phyloP scores from a whole-genome alignment of 2,113 vertebrate species.

The Alectura lathami region DNA sequence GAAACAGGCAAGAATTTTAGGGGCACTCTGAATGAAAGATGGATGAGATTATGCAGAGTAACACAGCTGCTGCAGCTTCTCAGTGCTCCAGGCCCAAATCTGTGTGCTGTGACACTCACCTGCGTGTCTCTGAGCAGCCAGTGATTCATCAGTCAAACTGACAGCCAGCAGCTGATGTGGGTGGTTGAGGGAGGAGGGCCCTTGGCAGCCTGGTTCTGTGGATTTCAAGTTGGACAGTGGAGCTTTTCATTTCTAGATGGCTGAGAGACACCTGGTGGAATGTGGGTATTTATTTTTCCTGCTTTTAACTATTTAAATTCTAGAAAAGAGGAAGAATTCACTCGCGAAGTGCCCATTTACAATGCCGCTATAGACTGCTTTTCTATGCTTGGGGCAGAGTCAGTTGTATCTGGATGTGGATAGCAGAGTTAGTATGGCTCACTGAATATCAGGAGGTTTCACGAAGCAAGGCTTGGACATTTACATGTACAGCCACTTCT shows the following conservation, averaged over 20 bases:
- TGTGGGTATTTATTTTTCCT: background rate
- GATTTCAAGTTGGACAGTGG: background rate
- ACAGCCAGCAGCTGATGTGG: background rate
- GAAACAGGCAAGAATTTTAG: background rate
- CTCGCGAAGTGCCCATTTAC: background rate
- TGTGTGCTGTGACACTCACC: background rate
- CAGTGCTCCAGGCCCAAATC: background rate
- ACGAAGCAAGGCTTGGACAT: background rate
- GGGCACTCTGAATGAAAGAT: background rate
- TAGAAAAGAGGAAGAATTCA: background rate
- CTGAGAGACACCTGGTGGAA: slow-evolving; percentile 42
- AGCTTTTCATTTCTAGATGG: slow-evolving; percentile 9
- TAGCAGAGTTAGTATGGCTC: accelerated
- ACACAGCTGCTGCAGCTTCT: background rate
- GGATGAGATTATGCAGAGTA: background rate
- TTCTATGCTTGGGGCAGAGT: background rate
- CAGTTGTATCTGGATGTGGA: background rate
- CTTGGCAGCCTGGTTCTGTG: background rate
- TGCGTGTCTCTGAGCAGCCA: background rate
- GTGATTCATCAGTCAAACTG: background rate
- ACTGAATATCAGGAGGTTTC: background rate
- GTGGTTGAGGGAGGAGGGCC: background rate
- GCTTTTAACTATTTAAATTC: background rate
- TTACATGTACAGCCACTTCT: background rate
- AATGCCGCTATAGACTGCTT: background rate